phyloP scores from a whole-genome alignment of 2,888 invertebrate genomes.

The Pterostichus niger region DNA sequence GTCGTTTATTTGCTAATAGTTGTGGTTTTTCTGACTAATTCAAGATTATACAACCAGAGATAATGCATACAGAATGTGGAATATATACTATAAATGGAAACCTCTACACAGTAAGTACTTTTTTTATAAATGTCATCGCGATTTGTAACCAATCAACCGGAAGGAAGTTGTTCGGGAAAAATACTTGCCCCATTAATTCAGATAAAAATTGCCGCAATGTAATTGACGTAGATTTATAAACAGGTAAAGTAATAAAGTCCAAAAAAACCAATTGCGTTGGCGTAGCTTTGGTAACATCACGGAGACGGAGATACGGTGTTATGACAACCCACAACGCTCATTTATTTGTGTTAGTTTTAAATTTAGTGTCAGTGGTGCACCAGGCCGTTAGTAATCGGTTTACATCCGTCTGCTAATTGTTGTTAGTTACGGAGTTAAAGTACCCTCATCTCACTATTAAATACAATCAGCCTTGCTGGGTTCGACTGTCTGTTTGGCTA shows the following conservation, averaged over 20 bases:
- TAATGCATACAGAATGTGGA: conserved; percentile 62
- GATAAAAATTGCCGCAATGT: background rate
- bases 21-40: background rate
- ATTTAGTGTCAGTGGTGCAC: conserved; percentile 47
- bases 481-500: conserved; percentile 1
- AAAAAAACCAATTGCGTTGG: conserved; percentile 27
- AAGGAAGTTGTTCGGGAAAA: conserved; percentile 17
- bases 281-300: background rate
- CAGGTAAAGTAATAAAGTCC: background rate
- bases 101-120: conserved; percentile 20
- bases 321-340: conserved; percentile 6
- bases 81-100: conserved; percentile 62
- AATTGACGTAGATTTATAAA: background rate
- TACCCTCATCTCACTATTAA: conserved; percentile 51
- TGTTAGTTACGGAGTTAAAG: conserved; percentile 49
- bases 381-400: conserved; percentile 40
- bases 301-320: background rate
- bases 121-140: background rate
- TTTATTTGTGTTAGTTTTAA: conserved; percentile 14
- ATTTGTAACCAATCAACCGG: background rate
- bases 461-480: background rate
- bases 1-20: background rate
- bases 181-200: background rate
- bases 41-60: background rate
- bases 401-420: conserved; percentile 57